These are phyloP conservation scores for Mesembrinibis cayennensis DNA, from an alignment of 2,113 vertebrate species.

Conservation along the genomic window DNA sequence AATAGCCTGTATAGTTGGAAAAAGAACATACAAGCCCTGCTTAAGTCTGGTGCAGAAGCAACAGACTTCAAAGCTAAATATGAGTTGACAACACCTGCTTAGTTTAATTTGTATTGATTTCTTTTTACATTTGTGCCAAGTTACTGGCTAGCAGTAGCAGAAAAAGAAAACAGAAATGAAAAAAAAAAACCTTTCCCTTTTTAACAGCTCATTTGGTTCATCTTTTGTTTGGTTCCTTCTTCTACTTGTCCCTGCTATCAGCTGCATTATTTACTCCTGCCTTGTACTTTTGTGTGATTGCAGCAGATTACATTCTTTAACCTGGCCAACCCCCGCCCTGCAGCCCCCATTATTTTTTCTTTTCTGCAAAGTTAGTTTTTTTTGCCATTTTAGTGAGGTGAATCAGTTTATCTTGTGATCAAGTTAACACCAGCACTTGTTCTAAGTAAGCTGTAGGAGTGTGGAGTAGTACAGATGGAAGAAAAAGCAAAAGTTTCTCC, in stretches of 20 bases:
- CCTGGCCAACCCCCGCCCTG: background rate
- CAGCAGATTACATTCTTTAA: background rate
- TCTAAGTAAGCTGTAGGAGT: background rate
- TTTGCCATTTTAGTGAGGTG: background rate
- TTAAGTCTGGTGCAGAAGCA: background rate
- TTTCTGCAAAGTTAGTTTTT: background rate
- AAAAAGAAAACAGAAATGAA: background rate
- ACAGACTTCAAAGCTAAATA: background rate
- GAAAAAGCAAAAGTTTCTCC: background rate
- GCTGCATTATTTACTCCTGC: background rate
- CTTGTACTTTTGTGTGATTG: background rate
- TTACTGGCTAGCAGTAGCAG: background rate
- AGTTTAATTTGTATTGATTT: background rate
- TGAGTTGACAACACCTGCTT: background rate
- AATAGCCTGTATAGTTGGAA: background rate
- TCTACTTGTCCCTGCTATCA: background rate
- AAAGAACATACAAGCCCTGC: background rate
- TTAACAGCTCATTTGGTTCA: background rate
- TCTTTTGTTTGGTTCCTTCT: background rate
- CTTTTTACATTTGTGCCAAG: background rate
- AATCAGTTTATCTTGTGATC: conserved; percentile 1
- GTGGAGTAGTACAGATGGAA: background rate
- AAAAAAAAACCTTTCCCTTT: background rate
- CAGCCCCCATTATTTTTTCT: background rate
- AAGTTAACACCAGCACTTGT: background rate